Base-by-base conservation (phyloP, 2,888 invertebrate genomes). In the Automeris io region DNA sequence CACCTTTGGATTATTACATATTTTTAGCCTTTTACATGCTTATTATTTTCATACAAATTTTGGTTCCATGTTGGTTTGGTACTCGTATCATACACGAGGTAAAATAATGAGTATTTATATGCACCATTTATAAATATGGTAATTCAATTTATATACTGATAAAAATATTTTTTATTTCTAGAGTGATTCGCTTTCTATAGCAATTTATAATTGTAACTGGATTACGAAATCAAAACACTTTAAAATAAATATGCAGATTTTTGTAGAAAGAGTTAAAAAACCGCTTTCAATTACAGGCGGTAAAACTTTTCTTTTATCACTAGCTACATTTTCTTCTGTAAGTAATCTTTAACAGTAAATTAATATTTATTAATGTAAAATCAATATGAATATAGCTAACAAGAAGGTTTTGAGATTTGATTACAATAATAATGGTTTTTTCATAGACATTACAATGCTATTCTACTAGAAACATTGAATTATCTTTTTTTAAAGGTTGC, bases 51-150 rank as follows among this genome's bases (percentile, higher is more conserved):
- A 29, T 65, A 9, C 66, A 70, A 60, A 72, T 79, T 29, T 38
- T 77, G 45, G 55, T 75, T 1, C 79, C 78, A 1, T 75, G 77
- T 39, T 79, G 68, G 70, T 72, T 70, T 49, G 81, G 81, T 5
- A 70, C 69, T 8, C 54, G 45, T 3, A 67, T 81, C 18, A 66
- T 67, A 26, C 60, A 65, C 16, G 71, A 69, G 68, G 80, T 79
- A 52, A 41, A 21, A 18, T 40, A 3, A 18, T 18, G 19, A 0
- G 1, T 6, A 13, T 6, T 18, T 22, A 3, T 31, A 3, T 18
- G 11, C 6, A 35, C n/a, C 3, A 24, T 5, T 5, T 8, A 23
- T 13, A 13, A 12, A 24, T 18, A 18, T 9, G 2, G 8, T 23
- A 31, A n/a, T n/a, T 9, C 32, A 25, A 3, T 26, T 19, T 24